A percentile compares a stretch with the other conserved stretches of the same genome.
These are phyloP conservation scores for Pogonocherus hispidulus DNA, from an alignment of 2,888 invertebrate species.

Conservation along the genomic window DNA sequence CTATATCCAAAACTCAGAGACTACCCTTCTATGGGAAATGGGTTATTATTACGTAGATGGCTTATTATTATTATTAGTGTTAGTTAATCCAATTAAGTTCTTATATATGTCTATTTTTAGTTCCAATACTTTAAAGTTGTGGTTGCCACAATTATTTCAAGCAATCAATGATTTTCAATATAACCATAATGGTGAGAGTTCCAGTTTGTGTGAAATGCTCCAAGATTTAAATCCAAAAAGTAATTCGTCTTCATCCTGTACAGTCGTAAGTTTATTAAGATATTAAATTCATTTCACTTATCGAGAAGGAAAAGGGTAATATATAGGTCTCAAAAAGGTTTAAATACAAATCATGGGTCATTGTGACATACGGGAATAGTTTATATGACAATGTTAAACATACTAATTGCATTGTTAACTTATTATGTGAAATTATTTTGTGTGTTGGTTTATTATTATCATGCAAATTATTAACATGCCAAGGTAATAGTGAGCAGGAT, in stretches of 20 bases:
- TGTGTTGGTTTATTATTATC: too few relatives aligned
- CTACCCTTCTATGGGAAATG: too few relatives aligned
- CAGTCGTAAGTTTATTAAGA: slow-evolving; percentile 41
- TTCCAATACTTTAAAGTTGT: slow-evolving; percentile 84
- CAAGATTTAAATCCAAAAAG: slow-evolving; percentile 64
- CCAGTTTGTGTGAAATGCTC: slow-evolving; percentile 68
- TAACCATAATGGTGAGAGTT: slow-evolving; percentile 57
- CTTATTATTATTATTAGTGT: too few relatives aligned
- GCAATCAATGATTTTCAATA: slow-evolving; percentile 71
- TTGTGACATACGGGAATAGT: background rate
- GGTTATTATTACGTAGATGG: too few relatives aligned
- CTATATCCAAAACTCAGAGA: too few relatives aligned
- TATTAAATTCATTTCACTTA: slow-evolving; percentile 14
- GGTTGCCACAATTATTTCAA: slow-evolving; percentile 89
- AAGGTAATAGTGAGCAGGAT: too few relatives aligned
- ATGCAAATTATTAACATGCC: too few relatives aligned
- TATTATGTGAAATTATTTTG: too few relatives aligned
- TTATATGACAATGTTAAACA: too few relatives aligned
- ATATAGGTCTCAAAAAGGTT: background rate
- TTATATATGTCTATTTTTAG: too few relatives aligned
- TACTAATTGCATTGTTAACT: too few relatives aligned
- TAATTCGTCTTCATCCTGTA: slow-evolving; percentile 37
- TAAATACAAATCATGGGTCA: background rate
- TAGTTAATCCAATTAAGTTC: too few relatives aligned
- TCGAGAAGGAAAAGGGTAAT: slow-evolving; percentile 20